Percentiles rank a stretch among this genome's conserved stretches.
phyloP scores from a whole-genome alignment of 2,113 vertebrate species.

The Centrocercus urophasianus region DNA sequence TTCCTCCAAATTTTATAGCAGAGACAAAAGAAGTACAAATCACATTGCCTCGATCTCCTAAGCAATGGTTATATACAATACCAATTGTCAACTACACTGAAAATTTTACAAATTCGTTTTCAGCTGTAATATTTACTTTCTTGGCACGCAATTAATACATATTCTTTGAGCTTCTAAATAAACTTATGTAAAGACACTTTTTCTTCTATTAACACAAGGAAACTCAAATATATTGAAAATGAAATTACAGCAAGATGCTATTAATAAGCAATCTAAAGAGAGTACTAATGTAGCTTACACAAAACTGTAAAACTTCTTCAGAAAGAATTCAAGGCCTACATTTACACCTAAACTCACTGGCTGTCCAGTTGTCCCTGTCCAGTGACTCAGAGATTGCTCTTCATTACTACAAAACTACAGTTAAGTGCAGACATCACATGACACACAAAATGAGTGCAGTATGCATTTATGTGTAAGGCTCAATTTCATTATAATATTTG shows the following conservation, averaged over 20 bases:
- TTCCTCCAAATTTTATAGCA: neutral
- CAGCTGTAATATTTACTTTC: neutral
- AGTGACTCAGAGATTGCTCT: neutral
- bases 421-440: neutral
- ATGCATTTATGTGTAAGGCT: neutral
- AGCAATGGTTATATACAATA: neutral
- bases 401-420: neutral
- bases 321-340: neutral
- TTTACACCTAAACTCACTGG: neutral
- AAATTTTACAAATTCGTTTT: neutral
- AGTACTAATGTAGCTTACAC: neutral
- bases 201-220: neutral
- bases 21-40: neutral
- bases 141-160: neutral
- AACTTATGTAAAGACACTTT: neutral
- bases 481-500: neutral
- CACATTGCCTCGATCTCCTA: neutral
- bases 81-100: neutral
- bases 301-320: neutral
- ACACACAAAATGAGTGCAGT: neutral
- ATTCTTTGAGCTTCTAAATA: neutral
- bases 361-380: neutral
- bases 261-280: neutral
- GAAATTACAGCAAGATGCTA: neutral
- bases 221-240: neutral